phyloP scores from a whole-genome alignment of 2,888 invertebrate genomes.

The Parascotia fuliginaria region DNA sequence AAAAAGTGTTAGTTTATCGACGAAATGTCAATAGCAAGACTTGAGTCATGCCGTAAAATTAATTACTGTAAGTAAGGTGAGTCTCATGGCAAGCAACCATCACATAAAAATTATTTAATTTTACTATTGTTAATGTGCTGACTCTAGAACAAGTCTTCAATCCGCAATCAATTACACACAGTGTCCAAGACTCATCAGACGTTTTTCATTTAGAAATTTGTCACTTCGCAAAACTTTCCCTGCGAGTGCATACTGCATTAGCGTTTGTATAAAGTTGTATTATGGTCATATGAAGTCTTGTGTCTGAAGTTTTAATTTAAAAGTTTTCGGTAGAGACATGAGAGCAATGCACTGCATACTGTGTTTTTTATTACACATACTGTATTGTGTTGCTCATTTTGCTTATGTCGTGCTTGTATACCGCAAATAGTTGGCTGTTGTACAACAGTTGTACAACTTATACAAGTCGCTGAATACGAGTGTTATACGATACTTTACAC shows the following conservation, averaged over 20 bases:
- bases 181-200: constrained; percentile 33
- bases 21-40: too few relatives aligned
- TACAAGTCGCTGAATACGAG: too few relatives aligned
- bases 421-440: too few relatives aligned
- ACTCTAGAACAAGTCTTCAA: too few relatives aligned
- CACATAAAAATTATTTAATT: too few relatives aligned
- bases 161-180: not conserved
- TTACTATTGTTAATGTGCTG: too few relatives aligned
- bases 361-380: constrained; percentile 18
- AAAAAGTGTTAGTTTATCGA: too few relatives aligned
- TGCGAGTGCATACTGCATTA: constrained; percentile 53
- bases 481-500: too few relatives aligned
- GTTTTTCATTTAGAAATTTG: constrained; percentile 63
- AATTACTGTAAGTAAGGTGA: too few relatives aligned
- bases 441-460: not conserved
- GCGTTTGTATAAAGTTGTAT: constrained; percentile 46
- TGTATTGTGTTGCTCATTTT: not conserved
- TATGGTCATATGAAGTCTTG: constrained; percentile 52
- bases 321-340: constrained; percentile 53
- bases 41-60: too few relatives aligned
- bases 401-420: not conserved
- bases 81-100: too few relatives aligned
- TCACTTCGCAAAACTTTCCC: constrained; percentile 52
- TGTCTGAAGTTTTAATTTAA: constrained; percentile 64
- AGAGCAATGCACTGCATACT: constrained; percentile 49